A percentile compares a stretch with the other conserved stretches of the same genome.
Conservation (phyloP, 2,113 vertebrate species). For the Gavialis gangeticus region DNA sequence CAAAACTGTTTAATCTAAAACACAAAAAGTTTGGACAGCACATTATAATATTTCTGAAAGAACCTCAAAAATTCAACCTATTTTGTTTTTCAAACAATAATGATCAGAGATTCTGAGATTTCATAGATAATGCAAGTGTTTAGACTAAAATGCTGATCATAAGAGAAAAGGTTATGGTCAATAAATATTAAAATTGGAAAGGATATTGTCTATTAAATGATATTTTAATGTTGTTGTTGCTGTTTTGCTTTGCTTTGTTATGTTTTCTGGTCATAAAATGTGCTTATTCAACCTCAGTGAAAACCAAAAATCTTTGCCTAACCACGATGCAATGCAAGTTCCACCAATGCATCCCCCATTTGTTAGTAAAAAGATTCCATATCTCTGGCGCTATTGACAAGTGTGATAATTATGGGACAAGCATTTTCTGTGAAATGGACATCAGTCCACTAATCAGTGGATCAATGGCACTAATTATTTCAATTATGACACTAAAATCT, state of each 20-base stretch:
- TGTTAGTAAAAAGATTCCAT: not conserved
- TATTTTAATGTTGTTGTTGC: not conserved
- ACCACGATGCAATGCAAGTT: not conserved
- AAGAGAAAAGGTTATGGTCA: not conserved
- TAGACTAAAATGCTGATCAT: not conserved
- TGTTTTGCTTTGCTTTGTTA: not conserved
- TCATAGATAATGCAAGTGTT: not conserved
- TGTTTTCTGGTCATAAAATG: not conserved
- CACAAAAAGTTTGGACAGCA: not conserved
- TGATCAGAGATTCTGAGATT: not conserved
- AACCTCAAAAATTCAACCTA: not conserved
- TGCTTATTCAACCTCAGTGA: not conserved
- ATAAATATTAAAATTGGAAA: not conserved
- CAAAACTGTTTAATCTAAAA: not conserved
- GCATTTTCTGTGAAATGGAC: constrained; percentile 51
- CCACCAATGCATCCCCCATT: not conserved
- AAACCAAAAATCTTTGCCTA: not conserved
- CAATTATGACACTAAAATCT: constrained; percentile 55
- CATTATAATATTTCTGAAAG: not conserved
- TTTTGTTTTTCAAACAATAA: no score
- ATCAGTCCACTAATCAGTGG: constrained; percentile 64
- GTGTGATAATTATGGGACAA: not conserved
- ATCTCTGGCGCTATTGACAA: constrained; percentile 9
- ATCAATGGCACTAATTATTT: constrained; percentile 67
- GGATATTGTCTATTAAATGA: not conserved